These are phyloP conservation scores for Heteronetta atricapilla DNA, from an alignment of 2,113 vertebrate species.

Conservation along the genomic window DNA sequence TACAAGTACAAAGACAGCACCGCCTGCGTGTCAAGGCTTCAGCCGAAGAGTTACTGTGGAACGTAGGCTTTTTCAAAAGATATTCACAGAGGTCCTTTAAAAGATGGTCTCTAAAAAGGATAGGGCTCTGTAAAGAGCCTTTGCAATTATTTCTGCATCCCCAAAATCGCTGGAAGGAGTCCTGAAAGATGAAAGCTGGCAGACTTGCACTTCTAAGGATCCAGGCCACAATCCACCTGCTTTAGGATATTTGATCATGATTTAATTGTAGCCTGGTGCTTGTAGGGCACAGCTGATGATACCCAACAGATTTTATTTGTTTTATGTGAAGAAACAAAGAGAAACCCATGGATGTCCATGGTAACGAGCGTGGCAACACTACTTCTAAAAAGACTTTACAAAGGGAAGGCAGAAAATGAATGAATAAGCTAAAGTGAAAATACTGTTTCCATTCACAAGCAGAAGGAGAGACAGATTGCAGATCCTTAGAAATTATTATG, in stretches of 20 bases:
- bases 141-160: neutral
- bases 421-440: neutral
- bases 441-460: neutral
- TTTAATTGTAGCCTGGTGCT: constrained; percentile 1
- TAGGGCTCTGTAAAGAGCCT: neutral
- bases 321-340: neutral
- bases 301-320: neutral
- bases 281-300: neutral
- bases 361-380: neutral
- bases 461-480: neutral
- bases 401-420: neutral
- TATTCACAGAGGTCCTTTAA: neutral
- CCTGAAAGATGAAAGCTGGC: neutral
- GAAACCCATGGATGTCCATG: neutral
- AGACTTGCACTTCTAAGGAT: constrained; percentile 16
- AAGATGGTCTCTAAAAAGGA: neutral
- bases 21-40: neutral
- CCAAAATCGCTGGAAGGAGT: constrained; percentile 4
- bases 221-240: neutral
- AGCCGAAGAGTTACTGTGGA: neutral
- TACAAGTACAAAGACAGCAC: neutral
- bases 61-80: neutral
- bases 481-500: neutral
- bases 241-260: constrained; percentile 16
- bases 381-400: neutral